A percentile compares a stretch with the other conserved stretches of the same genome.
Evolutionary conservation across 2,888 invertebrate genomes (phyloP).

Genomic region (Nephrotoma guestfalica): DNA sequence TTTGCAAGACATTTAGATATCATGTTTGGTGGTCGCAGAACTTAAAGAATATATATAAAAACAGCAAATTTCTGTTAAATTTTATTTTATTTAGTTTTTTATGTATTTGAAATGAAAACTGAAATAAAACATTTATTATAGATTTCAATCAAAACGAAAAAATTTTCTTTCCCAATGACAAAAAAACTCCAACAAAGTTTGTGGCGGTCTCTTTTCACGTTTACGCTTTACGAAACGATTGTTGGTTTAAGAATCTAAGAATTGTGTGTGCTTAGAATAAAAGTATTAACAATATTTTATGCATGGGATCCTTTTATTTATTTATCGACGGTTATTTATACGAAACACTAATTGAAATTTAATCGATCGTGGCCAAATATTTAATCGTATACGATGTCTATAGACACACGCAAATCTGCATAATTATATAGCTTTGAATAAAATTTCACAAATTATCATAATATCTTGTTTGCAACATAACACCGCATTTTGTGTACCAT

Average conservation of each 20-base stretch:
- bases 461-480: background rate
- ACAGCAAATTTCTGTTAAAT: background rate
- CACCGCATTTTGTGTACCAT: background rate
- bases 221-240: background rate
- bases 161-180: background rate
- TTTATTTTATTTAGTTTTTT: background rate
- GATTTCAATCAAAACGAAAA: background rate
- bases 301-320: background rate
- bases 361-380: background rate
- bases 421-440: background rate
- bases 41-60: background rate
- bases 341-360: background rate
- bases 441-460: background rate
- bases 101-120: background rate
- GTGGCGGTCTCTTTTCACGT: background rate
- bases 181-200: background rate
- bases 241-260: background rate
- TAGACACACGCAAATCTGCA: background rate
- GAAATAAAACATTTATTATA: background rate
- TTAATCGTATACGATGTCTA: background rate
- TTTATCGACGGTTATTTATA: too few species aligned
- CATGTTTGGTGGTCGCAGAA: background rate
- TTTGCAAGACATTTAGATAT: background rate
- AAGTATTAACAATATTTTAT: background rate
- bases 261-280: background rate